Conservation (phyloP, 2,797 vertebrate genomes). For the Helicolenus hilgendorfi region DNA sequence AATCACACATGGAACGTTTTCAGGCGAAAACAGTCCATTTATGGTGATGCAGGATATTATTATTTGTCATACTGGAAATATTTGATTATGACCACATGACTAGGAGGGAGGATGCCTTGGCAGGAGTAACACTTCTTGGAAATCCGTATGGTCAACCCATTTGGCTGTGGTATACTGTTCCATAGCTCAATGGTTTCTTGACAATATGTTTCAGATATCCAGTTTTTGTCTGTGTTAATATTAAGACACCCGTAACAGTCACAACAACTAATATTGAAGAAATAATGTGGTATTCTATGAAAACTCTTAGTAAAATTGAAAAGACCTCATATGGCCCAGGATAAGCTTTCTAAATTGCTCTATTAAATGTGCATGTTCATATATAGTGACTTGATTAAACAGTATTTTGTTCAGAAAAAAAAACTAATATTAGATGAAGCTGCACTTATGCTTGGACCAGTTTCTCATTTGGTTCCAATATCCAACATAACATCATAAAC, state of each 20-base stretch:
- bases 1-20: background rate
- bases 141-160: background rate
- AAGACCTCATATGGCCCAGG: background rate
- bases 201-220: background rate
- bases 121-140: background rate
- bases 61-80: background rate
- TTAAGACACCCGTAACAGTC: background rate
- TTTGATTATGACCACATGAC: conserved; percentile 12
- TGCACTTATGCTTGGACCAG: background rate
- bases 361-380: background rate
- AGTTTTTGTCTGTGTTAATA: background rate
- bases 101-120: background rate
- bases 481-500: background rate
- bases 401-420: background rate
- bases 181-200: background rate
- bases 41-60: background rate
- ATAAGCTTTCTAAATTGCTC: background rate
- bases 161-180: background rate
- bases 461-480: background rate
- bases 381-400: background rate
- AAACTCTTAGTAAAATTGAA: background rate
- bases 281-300: background rate
- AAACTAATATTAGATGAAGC: no score
- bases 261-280: background rate
- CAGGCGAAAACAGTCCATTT: background rate